These are phyloP conservation scores for Urocitellus parryii DNA, from an alignment of 2,113 vertebrate genomes.

Conservation along the genomic window DNA sequence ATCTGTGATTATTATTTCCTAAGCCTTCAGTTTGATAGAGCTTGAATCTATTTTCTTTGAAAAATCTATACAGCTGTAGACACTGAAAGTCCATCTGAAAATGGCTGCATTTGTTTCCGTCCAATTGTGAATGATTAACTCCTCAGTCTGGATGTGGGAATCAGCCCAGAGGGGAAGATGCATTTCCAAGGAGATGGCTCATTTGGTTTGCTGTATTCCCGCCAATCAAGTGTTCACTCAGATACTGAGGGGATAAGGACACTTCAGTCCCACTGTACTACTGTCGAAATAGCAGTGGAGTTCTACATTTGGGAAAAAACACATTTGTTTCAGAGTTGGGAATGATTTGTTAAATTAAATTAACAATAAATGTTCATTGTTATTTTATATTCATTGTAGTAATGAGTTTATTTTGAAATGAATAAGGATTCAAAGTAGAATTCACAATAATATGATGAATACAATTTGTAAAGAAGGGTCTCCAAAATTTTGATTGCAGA, in stretches of 20 bases:
- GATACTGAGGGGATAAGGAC: no score
- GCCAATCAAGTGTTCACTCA: background rate
- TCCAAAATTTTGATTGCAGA: background rate
- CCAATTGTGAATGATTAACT: constrained; percentile 82
- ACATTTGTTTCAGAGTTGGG: background rate
- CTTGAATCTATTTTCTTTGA: constrained; percentile 85
- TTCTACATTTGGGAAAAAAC: background rate
- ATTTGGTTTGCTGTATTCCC: background rate
- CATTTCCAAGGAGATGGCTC: constrained; percentile 34
- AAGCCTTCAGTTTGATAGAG: constrained; percentile 76
- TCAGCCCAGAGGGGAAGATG: background rate
- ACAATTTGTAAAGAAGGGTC: no score
- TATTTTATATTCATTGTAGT: background rate
- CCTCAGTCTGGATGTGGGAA: constrained; percentile 7
- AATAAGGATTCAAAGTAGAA: background rate
- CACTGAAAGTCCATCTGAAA: constrained; percentile 77
- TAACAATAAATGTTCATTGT: background rate
- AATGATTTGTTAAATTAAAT: background rate
- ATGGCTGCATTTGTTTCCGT: constrained; percentile 76
- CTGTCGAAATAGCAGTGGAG: background rate
- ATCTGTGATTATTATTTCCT: constrained; percentile 82
- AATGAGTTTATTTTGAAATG: background rate
- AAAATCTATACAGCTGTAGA: constrained; percentile 77
- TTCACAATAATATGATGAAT: background rate
- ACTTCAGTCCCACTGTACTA: background rate